Base-by-base conservation (phyloP, 2,113 vertebrate genomes). In the Hystrix brachyura region DNA sequence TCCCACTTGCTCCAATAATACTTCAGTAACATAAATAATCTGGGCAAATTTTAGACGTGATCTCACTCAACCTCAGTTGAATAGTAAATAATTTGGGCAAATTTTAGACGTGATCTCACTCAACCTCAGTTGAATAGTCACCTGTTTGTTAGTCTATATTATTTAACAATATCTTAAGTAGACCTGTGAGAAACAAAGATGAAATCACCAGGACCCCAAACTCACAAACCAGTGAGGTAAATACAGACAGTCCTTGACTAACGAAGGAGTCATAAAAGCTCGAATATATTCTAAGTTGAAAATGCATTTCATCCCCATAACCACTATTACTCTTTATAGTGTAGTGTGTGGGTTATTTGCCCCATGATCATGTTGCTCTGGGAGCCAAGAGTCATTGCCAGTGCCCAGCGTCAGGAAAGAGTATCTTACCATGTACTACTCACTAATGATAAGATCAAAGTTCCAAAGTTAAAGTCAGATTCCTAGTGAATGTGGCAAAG, bases 51-150 rank as follows among this genome's bases (percentile, higher is more conserved):
- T 95, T 65, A 62, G 43, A 82, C 87, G 23, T 90, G 10, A 95
- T 59, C 34, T 93, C 43, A 62, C 43, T 67, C 82, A 96, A 62
- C 59, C 53, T 93, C 57, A 74, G 7, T 59, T 80, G 64, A 84
- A 5, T 90, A n/a, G n/a, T n/a, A 23, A 17, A 46, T 32, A 89
- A 60, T 79, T 53, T 85, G 82, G 13, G 32, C 25, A 86, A 14
- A 53, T 46, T 86, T 95, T 65, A 62, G 43, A 82, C 87, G 23
- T 90, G 10, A 95, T 59, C 34, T 93, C 43, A 62, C 43, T 67
- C 82, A 96, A 62, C 59, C 53, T 93, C 57, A 74, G 7, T 59
- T 80, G 64, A 84, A 5, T 90, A 38, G 38, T n/a, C 38, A 38
- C 38, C 38, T 64, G 51, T 64, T 93, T 82, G 34, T 67, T 71